These are phyloP conservation scores for Campylomormyrus numenius DNA, from an alignment of 2,113 vertebrate species.

Conservation along the genomic window DNA sequence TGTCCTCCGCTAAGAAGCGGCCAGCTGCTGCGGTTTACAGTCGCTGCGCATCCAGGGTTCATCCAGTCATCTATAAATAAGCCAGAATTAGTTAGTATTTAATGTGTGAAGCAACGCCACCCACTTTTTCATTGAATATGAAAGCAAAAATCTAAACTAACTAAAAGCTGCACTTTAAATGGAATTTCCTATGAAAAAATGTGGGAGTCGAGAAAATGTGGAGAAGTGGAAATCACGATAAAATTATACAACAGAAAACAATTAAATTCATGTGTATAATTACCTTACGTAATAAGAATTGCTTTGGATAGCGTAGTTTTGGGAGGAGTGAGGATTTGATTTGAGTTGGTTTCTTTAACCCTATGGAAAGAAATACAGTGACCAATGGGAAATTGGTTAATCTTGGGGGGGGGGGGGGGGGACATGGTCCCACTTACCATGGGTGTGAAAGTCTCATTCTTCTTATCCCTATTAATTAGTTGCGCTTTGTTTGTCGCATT, in stretches of 20 bases:
- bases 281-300: not conserved
- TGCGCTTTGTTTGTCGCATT: not conserved
- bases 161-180: not conserved
- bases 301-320: not conserved
- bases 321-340: not conserved
- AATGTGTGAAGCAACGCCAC: not conserved
- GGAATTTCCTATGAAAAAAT: not conserved
- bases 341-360: not conserved
- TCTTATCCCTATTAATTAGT: not conserved
- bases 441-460: not conserved
- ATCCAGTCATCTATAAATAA: not conserved
- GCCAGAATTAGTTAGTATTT: not conserved
- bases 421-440: not conserved
- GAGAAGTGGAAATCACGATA: not conserved
- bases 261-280: not conserved
- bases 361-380: not conserved
- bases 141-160: not conserved
- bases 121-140: not conserved
- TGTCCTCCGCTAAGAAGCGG: not conserved
- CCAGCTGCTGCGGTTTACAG: not conserved
- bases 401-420: too few relatives aligned
- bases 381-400: not conserved
- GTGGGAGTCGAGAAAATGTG: not conserved
- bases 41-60: not conserved
- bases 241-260: not conserved